phyloP scores from a whole-genome alignment of 2,888 invertebrate genomes.

The Oligia latruncula region DNA sequence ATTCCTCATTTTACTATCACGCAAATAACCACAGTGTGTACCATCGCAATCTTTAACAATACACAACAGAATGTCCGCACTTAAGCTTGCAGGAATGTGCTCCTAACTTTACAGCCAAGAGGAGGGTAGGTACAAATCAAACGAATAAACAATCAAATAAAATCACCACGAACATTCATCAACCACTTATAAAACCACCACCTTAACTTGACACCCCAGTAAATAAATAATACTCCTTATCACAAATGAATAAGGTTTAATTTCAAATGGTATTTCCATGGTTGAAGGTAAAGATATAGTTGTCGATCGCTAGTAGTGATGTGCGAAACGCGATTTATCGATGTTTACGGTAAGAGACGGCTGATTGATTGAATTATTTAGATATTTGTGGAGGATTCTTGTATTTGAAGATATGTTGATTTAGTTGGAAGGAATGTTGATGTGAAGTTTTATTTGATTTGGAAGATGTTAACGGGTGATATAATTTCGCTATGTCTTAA shows the following conservation, averaged over 20 bases:
- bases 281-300: conserved; percentile 10
- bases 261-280: conserved; percentile 9
- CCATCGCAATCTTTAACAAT: conserved; percentile 34
- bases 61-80: conserved; percentile 26
- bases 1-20: conserved; percentile 31
- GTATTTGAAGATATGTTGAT: conserved; percentile 39
- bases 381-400: conserved; percentile 37
- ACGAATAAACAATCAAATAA: conserved; percentile 87
- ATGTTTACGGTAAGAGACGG: conserved; percentile 50
- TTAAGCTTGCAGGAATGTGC: conserved; percentile 50
- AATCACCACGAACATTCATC: conserved; percentile 84
- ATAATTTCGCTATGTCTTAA: conserved; percentile 15
- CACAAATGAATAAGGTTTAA: conserved; percentile 19
- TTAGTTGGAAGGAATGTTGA: conserved; percentile 39
- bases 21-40: conserved; percentile 29
- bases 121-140: conserved; percentile 74
- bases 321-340: conserved; percentile 60
- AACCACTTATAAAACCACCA: conserved; percentile 77
- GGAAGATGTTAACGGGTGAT: conserved; percentile 24
- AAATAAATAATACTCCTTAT: conserved; percentile 5
- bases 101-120: conserved; percentile 40
- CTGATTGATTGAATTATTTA: conserved; percentile 58
- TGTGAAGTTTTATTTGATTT: conserved; percentile 38
- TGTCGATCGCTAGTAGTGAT: conserved; percentile 53
- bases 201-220: conserved; percentile 28